Evolutionary conservation across 2,797 vertebrate genomes (phyloP), one percentile per base, ranked within the genome.

Genomic region (Cuculus canorus): DNA sequence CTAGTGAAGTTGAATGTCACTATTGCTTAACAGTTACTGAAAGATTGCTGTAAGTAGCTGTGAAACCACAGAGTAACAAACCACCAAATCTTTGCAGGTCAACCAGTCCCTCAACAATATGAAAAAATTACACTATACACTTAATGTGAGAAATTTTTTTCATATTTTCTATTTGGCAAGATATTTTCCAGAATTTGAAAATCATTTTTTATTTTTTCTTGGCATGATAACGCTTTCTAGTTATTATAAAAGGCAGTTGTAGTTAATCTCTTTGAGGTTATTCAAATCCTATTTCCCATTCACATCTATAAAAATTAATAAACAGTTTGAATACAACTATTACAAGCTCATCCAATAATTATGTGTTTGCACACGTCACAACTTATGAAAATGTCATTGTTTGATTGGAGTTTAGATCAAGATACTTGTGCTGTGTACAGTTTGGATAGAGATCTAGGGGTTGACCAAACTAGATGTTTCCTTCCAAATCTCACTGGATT

Each of bases 1-100:
- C 88, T 47, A 70, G 70, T 84, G 80, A 47, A 86, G 90, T 52
- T 70, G 48, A 73, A 56, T 91, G 72, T 86, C 84, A 59, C 54
- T 84, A 19, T 54, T 89, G 35, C 69, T 88, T 72, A 88, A 50
- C 16, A 83, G 56, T 63, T 82, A 72, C 43, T 60, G 57, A 71
- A 77, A 86, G 39, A 75, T 56, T 41, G 47, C 33, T 88, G 23
- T 27, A 41, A 7, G 13, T 39, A 59, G 28, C 54, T 78, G 24
- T 65, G 65, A 77, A 54, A 77, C 54, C 11, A 2, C 4, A 32
- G 27, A 76, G 52, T 14, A 86, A 30, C 27, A 83, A 27, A 52
- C 3, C 21, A 78, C 23, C 5, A 5, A 53, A 25, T 32, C 69
- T 76, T 54, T 64, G 23, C 77, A 82, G 72, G 21, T 72, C 85